phyloP scores from a whole-genome alignment of 2,888 invertebrate species.

The Tenthredo mesomela region DNA sequence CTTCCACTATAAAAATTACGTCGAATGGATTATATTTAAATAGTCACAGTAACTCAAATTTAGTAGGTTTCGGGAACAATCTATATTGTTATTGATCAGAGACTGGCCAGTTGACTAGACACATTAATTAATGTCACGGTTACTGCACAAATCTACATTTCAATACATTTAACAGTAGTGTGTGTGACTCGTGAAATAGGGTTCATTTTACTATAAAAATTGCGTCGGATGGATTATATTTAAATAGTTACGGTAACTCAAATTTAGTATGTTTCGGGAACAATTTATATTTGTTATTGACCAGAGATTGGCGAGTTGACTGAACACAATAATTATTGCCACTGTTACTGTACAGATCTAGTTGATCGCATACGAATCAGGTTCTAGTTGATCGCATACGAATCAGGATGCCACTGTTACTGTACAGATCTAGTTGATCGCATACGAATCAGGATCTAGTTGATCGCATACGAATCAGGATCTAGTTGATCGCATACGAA shows the following conservation, averaged over 20 bases:
- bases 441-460: too few relatives aligned
- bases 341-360: background rate
- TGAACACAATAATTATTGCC: background rate
- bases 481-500: background rate
- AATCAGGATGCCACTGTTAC: background rate
- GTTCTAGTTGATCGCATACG: background rate
- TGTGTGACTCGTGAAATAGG: background rate
- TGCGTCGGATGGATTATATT: background rate
- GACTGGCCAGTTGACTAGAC: background rate
- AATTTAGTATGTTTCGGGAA: background rate
- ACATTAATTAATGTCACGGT: background rate
- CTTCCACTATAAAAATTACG: background rate
- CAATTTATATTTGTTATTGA: background rate
- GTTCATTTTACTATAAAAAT: background rate
- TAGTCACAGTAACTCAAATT: background rate
- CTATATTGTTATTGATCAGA: background rate
- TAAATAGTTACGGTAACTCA: background rate
- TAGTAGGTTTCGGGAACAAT: background rate
- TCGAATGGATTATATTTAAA: background rate
- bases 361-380: background rate
- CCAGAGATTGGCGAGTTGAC: background rate
- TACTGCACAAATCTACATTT: background rate
- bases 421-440: background rate
- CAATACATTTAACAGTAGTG: background rate
- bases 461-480: too few relatives aligned